These are phyloP conservation scores for Cheirogaleus medius DNA, from an alignment of 2,113 vertebrate species.

Conservation along the genomic window DNA sequence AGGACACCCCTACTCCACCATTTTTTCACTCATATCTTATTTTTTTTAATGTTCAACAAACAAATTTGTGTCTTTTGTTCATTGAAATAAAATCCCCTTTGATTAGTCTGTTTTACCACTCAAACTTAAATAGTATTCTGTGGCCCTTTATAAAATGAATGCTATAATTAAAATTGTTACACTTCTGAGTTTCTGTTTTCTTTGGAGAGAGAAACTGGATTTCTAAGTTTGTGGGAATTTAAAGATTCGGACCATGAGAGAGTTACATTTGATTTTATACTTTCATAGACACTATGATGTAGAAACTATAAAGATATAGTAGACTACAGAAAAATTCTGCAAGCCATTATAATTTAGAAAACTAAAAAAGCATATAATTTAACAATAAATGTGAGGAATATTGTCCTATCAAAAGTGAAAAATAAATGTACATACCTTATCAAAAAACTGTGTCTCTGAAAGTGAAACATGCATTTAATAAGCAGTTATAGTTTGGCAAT, in stretches of 20 bases:
- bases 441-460: not conserved
- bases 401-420: not conserved
- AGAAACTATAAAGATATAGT: not conserved
- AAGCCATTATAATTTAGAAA: not conserved
- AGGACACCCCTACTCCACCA: too few relatives aligned
- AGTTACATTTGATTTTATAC: not conserved
- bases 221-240: not conserved
- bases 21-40: too few relatives aligned
- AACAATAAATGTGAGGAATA: not conserved
- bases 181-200: not conserved
- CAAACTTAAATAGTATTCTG: not conserved
- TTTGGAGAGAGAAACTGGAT: not conserved
- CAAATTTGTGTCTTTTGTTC: slow-evolving; percentile 31
- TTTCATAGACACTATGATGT: not conserved
- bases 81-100: slow-evolving; percentile 51
- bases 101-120: slow-evolving; percentile 40
- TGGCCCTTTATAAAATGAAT: not conserved
- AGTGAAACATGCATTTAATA: not conserved
- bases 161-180: not conserved
- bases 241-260: not conserved
- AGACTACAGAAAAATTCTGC: not conserved
- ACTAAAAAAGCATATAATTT: not conserved
- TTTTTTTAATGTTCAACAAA: not conserved
- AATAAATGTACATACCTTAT: not conserved
- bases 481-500: not conserved